Percentiles rank a stretch among this genome's conserved stretches.
Conservation (phyloP, 2,113 vertebrate genomes). For the Blennius ocellaris region DNA sequence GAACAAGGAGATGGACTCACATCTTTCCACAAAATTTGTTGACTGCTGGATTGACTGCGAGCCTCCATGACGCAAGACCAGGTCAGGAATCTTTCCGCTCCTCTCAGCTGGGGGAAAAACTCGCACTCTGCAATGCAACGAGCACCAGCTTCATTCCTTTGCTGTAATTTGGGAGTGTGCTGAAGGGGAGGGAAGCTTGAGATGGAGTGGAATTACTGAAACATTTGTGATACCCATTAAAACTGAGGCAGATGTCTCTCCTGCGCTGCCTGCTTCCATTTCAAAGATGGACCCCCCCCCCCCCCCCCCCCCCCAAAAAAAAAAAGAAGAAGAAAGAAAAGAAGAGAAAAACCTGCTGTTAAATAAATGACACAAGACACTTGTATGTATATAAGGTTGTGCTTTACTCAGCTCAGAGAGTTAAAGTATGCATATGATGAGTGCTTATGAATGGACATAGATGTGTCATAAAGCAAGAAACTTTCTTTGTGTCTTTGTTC, state of each 20-base stretch:
- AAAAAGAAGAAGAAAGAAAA: conserved; percentile 31
- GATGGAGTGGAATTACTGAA: conserved; percentile 80
- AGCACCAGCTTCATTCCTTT: conserved; percentile 67
- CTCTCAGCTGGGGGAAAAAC: conserved; percentile 61
- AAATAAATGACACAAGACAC: conserved; percentile 46
- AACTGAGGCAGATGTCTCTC: conserved; percentile 75
- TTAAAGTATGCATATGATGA: not conserved
- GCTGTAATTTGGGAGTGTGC: conserved; percentile 77
- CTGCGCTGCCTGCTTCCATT: conserved; percentile 45
- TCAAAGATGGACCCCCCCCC: conserved; percentile 55
- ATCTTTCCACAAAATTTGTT: conserved; percentile 84
- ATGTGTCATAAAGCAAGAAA: too few relatives aligned
- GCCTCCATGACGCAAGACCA: conserved; percentile 79
- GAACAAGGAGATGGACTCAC: conserved; percentile 71
- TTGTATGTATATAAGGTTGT: too few relatives aligned
- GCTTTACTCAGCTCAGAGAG: conserved; percentile 26
- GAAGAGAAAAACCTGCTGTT: conserved; percentile 39
- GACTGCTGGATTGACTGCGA: conserved; percentile 74
- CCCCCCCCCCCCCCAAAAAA: not conserved
- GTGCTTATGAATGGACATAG: not conserved
- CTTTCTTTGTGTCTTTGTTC: too few relatives aligned
- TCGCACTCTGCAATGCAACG: conserved; percentile 53
- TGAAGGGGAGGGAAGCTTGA: conserved; percentile 80
- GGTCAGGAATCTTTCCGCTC: conserved; percentile 63
- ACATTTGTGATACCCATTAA: conserved; percentile 76